Conservation (phyloP, 2,888 invertebrate species). For the Xestia ashworthii region DNA sequence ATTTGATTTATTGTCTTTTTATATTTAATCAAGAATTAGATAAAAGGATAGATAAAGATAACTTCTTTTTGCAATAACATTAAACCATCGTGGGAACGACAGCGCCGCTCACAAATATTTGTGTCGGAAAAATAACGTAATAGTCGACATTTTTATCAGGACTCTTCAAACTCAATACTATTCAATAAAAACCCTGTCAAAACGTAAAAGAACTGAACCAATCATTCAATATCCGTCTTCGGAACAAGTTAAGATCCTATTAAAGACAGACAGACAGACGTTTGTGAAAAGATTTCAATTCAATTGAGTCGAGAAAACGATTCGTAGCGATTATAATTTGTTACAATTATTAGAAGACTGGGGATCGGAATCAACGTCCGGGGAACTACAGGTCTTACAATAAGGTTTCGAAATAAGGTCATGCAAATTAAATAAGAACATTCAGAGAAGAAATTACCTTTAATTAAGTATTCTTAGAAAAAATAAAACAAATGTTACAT, state of each 20-base stretch:
- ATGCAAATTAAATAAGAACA: background rate
- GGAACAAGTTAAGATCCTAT: slow-evolving; percentile 38
- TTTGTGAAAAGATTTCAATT: slow-evolving; percentile 38
- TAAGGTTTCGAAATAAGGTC: background rate
- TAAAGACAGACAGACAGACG: slow-evolving; percentile 24
- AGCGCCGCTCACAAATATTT: background rate
- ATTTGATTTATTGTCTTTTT: no score
- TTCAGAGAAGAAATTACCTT: background rate
- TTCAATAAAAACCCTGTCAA: slow-evolving; percentile 25
- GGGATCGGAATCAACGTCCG: background rate
- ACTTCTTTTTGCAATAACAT: background rate
- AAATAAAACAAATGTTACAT: background rate
- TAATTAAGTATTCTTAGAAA: background rate
- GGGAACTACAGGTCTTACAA: slow-evolving; percentile 3
- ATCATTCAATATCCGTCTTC: slow-evolving; percentile 15
- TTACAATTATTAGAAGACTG: slow-evolving; percentile 31
- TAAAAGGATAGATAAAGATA: background rate
- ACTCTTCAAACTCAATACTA: background rate
- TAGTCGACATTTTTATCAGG: slow-evolving; percentile 2
- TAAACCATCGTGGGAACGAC: background rate
- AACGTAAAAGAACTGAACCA: slow-evolving; percentile 19
- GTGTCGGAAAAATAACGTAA: slow-evolving; percentile 2
- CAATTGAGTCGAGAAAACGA: slow-evolving; percentile 40
- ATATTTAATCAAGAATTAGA: background rate
- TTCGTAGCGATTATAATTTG: slow-evolving; percentile 43